Evolutionary conservation across 2,888 invertebrate species (phyloP).

Genomic region (Leucozona laternaria): DNA sequence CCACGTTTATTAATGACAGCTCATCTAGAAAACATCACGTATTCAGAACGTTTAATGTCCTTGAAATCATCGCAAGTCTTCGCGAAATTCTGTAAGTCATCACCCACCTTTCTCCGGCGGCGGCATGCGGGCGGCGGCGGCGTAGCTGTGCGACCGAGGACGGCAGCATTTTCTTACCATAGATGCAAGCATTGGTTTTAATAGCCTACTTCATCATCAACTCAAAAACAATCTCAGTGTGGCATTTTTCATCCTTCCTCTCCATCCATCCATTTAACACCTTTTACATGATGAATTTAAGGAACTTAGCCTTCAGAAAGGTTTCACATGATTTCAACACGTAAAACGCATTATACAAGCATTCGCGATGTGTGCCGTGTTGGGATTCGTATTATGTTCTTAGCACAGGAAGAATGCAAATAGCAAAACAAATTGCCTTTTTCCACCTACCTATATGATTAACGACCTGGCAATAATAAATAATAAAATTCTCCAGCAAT

Average conservation of each 20-base stretch:
- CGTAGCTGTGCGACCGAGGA: too few species aligned
- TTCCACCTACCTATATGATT: conserved; percentile 62
- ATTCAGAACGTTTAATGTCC: background rate
- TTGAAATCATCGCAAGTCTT: background rate
- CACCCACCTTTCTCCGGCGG: background rate
- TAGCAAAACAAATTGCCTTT: conserved; percentile 67
- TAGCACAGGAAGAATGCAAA: conserved; percentile 54
- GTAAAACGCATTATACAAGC: conserved; percentile 59
- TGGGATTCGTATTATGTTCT: background rate
- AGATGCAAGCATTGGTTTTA: conserved; percentile 29
- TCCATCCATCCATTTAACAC: conserved; percentile 54
- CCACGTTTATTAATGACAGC: background rate
- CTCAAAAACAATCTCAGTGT: conserved; percentile 67
- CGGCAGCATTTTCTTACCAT: too few species aligned
- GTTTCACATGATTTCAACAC: conserved; percentile 58
- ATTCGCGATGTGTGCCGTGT: conserved; percentile 7
- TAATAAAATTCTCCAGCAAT: conserved; percentile 54
- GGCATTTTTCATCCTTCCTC: conserved; percentile 36
- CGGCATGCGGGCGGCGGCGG: too few species aligned
- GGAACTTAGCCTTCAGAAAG: conserved; percentile 49
- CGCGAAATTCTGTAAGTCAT: background rate
- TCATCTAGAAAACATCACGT: conserved; percentile 1
- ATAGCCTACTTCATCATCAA: conserved; percentile 68
- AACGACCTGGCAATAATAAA: conserved; percentile 66
- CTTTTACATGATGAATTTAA: conserved; percentile 67